Evolutionary conservation across 2,888 invertebrate species (phyloP), one percentile per base, ranked within the genome.

Genomic region (Thymelicus acteon): DNA sequence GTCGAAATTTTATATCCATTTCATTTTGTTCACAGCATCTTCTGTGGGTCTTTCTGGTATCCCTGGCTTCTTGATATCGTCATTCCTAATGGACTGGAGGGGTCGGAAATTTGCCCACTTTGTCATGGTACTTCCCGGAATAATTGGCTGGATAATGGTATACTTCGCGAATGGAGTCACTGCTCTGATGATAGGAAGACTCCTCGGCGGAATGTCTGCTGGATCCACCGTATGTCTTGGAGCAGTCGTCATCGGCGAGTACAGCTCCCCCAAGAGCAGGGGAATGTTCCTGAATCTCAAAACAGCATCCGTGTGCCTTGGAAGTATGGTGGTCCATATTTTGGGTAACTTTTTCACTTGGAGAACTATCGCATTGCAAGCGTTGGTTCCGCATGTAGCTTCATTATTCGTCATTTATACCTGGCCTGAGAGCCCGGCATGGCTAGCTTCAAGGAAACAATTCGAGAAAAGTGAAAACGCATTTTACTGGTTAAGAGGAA

Each of bases 391-490:
- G 0, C 76, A 80, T 47, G 12, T 81, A 0, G 1, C 82, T 0
- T 76, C 87, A 0, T 61, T 88, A 1, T 2, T 80, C 0, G 80
- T 89, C 0, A 84, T 94, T 1, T 80, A 85, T 12, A 89, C 94
- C 0, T 85, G 95, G 75, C 95, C 95, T 0, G 96, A 96, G 82
- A 94, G 95, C 15, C 96, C 96, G 0, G 87, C 91, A 12, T 96
- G 95, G 95, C 79, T 96, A 57, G 89, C 95, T 0, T 89, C 93
- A 1, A 94, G 92, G 70, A 91, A 90, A 1, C 84, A 87, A n/a
- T 82, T 86, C 0, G 86, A 87, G 6, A 88, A 94, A 67, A 95
- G 95, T 0, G 87, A 93, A 72, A 79, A 85, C 7, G 85, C 94
- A 0, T 94, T 95, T 19, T 85, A 87, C 60, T 94, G 91, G 86